Percentiles rank a stretch among this genome's conserved stretches.
Conservation (phyloP, 2,888 invertebrate species). For the Maniola hyperantus region DNA sequence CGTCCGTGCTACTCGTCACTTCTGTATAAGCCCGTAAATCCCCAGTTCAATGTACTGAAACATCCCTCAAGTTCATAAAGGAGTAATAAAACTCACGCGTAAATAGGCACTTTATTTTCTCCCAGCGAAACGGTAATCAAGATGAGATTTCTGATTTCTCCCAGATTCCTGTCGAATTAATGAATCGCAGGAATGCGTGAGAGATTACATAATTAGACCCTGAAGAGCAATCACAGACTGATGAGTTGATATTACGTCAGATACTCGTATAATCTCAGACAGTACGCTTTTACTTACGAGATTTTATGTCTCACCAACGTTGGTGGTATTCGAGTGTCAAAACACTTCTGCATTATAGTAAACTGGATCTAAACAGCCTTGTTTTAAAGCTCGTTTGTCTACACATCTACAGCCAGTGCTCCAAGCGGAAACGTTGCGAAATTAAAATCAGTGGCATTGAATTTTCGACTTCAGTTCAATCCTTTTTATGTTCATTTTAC, state of each 20-base stretch:
- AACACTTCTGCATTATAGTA: no score
- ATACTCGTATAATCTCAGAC: not conserved
- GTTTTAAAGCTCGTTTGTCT: no score
- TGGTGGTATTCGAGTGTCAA: no score
- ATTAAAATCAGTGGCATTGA: no score
- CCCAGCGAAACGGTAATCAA: conserved; percentile 12
- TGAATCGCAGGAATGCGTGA: conserved; percentile 24
- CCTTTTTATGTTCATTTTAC: no score
- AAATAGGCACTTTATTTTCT: conserved; percentile 6
- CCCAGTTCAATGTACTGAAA: not conserved
- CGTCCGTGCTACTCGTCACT: no score
- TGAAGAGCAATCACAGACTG: conserved; percentile 17
- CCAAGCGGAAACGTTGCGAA: no score
- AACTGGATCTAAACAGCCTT: no score
- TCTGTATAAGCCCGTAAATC: not conserved
- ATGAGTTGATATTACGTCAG: conserved; percentile 6
- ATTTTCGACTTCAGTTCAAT: no score
- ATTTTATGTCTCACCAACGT: no score
- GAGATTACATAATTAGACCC: conserved; percentile 29
- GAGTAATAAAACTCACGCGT: conserved; percentile 13
- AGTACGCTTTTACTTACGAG: no score
- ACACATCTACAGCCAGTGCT: no score
- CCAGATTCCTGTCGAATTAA: conserved; percentile 22
- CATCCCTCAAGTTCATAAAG: not conserved
- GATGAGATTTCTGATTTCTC: conserved; percentile 8